Conservation (phyloP, 2,888 invertebrate species). For the Electrophaes corylata region DNA sequence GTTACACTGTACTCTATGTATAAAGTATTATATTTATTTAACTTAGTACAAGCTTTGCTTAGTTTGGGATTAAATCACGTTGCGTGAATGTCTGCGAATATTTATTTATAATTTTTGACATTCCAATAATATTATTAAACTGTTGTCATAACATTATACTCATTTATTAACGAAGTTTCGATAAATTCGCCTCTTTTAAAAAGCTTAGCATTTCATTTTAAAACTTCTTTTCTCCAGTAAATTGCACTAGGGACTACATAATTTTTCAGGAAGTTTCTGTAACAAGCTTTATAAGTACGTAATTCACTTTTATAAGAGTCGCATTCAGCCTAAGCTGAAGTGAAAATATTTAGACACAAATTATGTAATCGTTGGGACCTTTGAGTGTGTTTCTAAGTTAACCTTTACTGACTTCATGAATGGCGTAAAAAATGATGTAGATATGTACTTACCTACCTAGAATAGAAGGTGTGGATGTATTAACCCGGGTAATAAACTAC, state of each 20-base stretch:
- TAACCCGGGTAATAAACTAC: slow-evolving; percentile 10
- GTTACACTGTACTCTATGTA: no score
- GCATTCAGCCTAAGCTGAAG: neutral
- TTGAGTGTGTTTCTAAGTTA: neutral
- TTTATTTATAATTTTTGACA: no score
- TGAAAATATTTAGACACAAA: neutral
- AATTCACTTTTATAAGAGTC: neutral
- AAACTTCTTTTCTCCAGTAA: neutral
- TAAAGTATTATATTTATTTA: no score
- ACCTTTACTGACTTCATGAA: neutral
- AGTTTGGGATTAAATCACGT: no score
- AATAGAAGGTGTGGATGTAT: neutral
- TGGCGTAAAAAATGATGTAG: neutral
- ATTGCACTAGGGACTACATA: neutral
- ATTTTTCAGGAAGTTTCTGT: slow-evolving; percentile 4
- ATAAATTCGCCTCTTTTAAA: neutral
- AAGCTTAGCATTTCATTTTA: neutral
- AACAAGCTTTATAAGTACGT: slow-evolving; percentile 1
- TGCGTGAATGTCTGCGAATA: no score
- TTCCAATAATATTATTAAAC: no score
- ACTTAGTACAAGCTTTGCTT: no score
- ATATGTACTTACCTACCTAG: neutral
- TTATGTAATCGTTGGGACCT: neutral
- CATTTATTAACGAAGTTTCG: no score
- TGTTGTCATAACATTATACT: no score